These are phyloP conservation scores for Tinea pellionella DNA, from an alignment of 2,888 invertebrate species.

Conservation along the genomic window DNA sequence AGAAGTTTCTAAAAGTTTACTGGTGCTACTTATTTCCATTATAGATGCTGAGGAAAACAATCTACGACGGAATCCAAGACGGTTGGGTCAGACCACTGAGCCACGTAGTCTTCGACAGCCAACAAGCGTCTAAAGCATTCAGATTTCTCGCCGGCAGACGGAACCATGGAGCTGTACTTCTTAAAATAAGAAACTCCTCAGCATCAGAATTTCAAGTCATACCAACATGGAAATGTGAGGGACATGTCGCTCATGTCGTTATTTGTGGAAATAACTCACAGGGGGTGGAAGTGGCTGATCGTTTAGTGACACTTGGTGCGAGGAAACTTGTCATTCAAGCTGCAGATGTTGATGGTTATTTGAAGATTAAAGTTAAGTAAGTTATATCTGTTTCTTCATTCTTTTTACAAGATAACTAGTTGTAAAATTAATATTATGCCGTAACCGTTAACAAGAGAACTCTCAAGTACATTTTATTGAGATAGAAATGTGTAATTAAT, in stretches of 20 bases:
- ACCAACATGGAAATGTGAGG: slow-evolving; percentile 2
- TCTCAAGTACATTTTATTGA: no score
- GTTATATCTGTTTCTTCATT: background rate
- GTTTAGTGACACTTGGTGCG: slow-evolving; percentile 32
- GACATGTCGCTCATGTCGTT: slow-evolving; percentile 17
- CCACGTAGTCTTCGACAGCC: slow-evolving; percentile 29
- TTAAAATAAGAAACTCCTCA: slow-evolving; percentile 18
- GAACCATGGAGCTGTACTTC: slow-evolving; percentile 40
- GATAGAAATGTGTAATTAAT: no score
- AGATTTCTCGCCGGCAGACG: slow-evolving; percentile 32
- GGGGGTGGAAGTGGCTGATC: slow-evolving; percentile 28
- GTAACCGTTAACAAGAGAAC: no score
- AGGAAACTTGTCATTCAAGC: slow-evolving; percentile 25
- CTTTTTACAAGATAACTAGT: no score
- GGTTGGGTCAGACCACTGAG: slow-evolving; percentile 43
- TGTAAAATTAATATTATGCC: no score
- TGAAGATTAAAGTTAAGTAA: background rate
- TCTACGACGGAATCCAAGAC: slow-evolving; percentile 27
- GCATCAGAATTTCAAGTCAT: background rate
- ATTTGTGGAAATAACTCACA: slow-evolving; percentile 26
- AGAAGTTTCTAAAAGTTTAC: no score
- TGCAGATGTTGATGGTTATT: background rate
- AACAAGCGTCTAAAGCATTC: slow-evolving; percentile 32
- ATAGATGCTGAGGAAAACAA: background rate
- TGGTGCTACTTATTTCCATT: background rate